phyloP scores from a whole-genome alignment of 2,113 vertebrate species.

The Nicator chloris region DNA sequence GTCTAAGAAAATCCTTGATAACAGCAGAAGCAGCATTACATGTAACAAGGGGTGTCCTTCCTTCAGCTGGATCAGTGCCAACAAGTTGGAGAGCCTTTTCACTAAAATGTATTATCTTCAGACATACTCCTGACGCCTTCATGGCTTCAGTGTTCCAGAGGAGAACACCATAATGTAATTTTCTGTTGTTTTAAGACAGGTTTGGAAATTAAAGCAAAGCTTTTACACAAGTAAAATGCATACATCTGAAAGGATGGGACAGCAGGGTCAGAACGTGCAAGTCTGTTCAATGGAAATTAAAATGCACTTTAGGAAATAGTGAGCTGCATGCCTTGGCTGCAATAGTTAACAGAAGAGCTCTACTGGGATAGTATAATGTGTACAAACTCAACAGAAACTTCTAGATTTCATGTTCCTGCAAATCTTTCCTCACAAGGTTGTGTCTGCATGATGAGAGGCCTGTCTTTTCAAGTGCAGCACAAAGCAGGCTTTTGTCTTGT shows the following conservation, averaged over 20 bases:
- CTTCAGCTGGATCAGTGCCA: slow-evolving; percentile 32
- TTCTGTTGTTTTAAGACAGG: slow-evolving; percentile 16
- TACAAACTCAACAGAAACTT: background rate
- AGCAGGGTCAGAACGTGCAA: background rate
- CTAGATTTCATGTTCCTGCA: background rate
- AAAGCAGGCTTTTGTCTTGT: background rate
- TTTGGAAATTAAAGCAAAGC: slow-evolving; percentile 27
- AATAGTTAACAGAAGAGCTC: background rate
- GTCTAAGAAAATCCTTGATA: slow-evolving; percentile 13
- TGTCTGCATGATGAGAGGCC: background rate
- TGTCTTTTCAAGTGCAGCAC: background rate
- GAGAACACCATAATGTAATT: background rate
- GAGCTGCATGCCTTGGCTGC: background rate
- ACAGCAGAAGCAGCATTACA: background rate
- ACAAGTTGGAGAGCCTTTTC: background rate
- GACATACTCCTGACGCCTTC: background rate
- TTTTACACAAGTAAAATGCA: background rate
- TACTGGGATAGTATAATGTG: background rate
- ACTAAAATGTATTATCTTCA: slow-evolving; percentile 31
- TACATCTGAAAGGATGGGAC: background rate
- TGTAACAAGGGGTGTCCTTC: background rate
- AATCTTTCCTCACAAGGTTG: background rate
- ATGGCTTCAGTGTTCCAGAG: background rate
- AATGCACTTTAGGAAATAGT: background rate
- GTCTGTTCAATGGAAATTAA: background rate